phyloP scores from a whole-genome alignment of 1,140 invertebrate genomes.

The Rhizoglyphus robini region DNA sequence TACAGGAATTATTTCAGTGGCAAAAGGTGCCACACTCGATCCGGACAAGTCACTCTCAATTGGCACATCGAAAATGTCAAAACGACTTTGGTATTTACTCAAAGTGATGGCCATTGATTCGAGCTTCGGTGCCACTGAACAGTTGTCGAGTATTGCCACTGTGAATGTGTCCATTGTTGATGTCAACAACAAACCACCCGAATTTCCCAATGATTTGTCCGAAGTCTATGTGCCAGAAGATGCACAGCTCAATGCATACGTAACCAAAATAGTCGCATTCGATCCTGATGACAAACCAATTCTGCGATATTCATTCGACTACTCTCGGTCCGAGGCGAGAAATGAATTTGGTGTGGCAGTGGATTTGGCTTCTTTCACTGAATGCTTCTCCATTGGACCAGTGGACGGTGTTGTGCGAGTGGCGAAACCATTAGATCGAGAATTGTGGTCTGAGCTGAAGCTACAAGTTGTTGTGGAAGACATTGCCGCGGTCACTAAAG shows the following conservation, averaged over 20 bases:
- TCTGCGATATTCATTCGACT: slow-evolving; percentile 50
- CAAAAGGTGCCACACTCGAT: slow-evolving; percentile 70
- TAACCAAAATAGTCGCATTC: slow-evolving; percentile 47
- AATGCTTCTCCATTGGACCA: slow-evolving; percentile 52
- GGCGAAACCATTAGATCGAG: slow-evolving; percentile 55
- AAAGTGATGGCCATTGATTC: slow-evolving; percentile 62
- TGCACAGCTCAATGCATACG: slow-evolving; percentile 43
- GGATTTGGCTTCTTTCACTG: slow-evolving; percentile 22
- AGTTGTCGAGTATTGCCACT: slow-evolving; percentile 34
- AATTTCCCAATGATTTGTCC: slow-evolving; percentile 43
- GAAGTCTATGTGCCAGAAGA: slow-evolving; percentile 57
- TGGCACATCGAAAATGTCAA: slow-evolving; percentile 39
- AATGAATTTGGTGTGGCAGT: slow-evolving; percentile 51
- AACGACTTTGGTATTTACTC: slow-evolving; percentile 41
- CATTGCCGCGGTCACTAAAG: slow-evolving; percentile 55
- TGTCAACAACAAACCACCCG: slow-evolving; percentile 76
- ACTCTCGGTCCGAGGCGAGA: slow-evolving; percentile 39
- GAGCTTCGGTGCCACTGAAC: slow-evolving; percentile 58
- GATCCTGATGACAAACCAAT: slow-evolving; percentile 63
- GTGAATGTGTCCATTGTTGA: slow-evolving; percentile 74
- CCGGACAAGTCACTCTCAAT: slow-evolving; percentile 53
- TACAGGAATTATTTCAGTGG: slow-evolving; percentile 65
- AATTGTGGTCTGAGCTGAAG: slow-evolving; percentile 62
- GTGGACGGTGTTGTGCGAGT: slow-evolving; percentile 55
- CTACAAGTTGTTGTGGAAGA: slow-evolving; percentile 66